These are phyloP conservation scores for Arctocebus calabarensis DNA, from an alignment of 2,797 vertebrate genomes.

Conservation along the genomic window DNA sequence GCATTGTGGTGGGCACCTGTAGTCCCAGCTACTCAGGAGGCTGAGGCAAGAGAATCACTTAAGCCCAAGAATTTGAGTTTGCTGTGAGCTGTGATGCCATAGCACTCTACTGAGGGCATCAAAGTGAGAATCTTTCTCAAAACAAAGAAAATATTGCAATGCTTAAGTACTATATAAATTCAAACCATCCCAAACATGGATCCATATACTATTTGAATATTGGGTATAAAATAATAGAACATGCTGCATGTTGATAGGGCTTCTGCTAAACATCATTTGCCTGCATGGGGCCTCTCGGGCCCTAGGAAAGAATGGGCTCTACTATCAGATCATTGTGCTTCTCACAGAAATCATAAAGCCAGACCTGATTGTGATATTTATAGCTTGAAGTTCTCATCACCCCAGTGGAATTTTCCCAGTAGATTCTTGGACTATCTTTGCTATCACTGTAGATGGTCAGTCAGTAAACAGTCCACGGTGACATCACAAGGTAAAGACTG, in stretches of 20 bases:
- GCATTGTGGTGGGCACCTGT: too few species aligned
- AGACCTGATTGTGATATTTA: background rate
- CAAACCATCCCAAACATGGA: background rate
- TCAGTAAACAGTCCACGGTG: background rate
- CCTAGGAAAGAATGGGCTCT: background rate
- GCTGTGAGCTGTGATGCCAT: too few species aligned
- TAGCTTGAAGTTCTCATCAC: background rate
- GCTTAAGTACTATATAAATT: background rate
- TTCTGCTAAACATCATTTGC: background rate
- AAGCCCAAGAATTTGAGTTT: too few species aligned
- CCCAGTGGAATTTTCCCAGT: conserved; percentile 19
- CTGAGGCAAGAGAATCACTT: too few species aligned
- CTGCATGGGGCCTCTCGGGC: background rate
- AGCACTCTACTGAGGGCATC: too few species aligned
- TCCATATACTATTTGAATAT: background rate
- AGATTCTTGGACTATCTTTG: background rate
- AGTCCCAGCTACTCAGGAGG: too few species aligned
- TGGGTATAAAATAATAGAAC: background rate
- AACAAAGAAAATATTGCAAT: background rate
- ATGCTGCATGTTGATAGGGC: background rate
- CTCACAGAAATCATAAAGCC: conserved; percentile 51
- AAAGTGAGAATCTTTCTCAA: too few species aligned
- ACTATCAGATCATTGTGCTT: background rate
- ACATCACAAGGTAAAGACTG: background rate
- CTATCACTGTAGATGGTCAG: background rate